Evolutionary conservation across 2,797 vertebrate species (phyloP).

Genomic region (Echiichthys vipera): DNA sequence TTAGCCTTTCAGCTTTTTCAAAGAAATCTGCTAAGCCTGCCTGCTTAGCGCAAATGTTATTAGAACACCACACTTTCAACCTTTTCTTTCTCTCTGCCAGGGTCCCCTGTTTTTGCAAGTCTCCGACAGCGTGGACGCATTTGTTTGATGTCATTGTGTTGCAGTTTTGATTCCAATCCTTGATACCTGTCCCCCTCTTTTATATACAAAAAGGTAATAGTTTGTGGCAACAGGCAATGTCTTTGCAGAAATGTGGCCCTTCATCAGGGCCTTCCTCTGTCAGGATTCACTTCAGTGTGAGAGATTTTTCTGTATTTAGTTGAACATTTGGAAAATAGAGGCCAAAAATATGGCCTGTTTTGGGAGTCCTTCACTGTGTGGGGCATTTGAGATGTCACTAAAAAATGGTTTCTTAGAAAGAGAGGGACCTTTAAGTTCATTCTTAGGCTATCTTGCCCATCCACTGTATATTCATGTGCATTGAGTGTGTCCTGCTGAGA

Average conservation of each 20-base stretch:
- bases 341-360: not conserved
- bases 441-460: not conserved
- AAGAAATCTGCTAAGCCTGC: no score
- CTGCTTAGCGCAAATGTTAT: no score
- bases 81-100: no score
- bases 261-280: not conserved
- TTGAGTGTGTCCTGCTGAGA: not conserved
- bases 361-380: not conserved
- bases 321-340: not conserved
- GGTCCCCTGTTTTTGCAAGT: no score
- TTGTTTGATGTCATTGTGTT: no score
- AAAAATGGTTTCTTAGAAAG: constrained; percentile 10
- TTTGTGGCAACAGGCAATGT: not conserved
- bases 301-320: not conserved
- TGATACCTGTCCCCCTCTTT: no score
- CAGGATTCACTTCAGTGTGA: not conserved
- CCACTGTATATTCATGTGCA: not conserved
- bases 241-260: not conserved
- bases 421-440: constrained; percentile 2
- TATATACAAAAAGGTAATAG: not conserved
- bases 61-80: no score
- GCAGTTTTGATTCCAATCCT: no score
- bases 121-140: no score
- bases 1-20: no score
- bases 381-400: not conserved